Base-by-base conservation (phyloP, 2,113 vertebrate species). In the human region DNA sequence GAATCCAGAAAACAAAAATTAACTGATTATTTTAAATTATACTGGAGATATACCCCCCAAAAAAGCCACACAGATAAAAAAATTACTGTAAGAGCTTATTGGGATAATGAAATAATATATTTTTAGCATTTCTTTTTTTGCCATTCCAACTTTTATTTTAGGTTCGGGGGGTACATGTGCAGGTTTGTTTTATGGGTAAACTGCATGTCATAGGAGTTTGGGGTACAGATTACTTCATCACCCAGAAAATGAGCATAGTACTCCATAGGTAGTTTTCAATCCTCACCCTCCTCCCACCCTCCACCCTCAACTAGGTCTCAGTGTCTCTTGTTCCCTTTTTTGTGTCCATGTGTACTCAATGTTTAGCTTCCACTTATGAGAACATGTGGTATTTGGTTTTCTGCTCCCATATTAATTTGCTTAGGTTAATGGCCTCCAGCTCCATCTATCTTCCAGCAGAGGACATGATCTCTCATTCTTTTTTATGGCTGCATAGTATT, bases 1-100 rank as follows among this genome's bases (percentile, higher is more conserved):
- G 25, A 87, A 83, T 93, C 12, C 52, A 88, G 57, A 85, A 87
- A 82, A 40, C 32, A 78, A 94, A 90, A 92, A 68, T 55, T 76
- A 87, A 84, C 50, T 57, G 48, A 61, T 85, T 93, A 43, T 48
- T 91, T 83, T 45, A 79, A 90, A 61, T 84, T 90, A 73, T 52
- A 52, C 30, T 90, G 40, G 17, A 59, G 23, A 48, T 64, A 70
- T 18, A 10, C 59, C 8, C 16, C 66, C 32, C 16, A 6, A 0
- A 84, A 81, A 61, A 50, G 12, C 1, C 72, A 38, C 5, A n/a
- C n/a, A 87, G 64, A 22, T 73, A 5, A 79, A 94, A 94, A 94
- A 50, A 81, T 20, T 73, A 23, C 83, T 83, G 52, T 6, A 10
- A 61, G 43, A 93, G 61, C 50, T 86, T 85, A 55, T 79, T 84